phyloP scores from a whole-genome alignment of 1,140 invertebrate species.

The Drosophila pseudoananassae region DNA sequence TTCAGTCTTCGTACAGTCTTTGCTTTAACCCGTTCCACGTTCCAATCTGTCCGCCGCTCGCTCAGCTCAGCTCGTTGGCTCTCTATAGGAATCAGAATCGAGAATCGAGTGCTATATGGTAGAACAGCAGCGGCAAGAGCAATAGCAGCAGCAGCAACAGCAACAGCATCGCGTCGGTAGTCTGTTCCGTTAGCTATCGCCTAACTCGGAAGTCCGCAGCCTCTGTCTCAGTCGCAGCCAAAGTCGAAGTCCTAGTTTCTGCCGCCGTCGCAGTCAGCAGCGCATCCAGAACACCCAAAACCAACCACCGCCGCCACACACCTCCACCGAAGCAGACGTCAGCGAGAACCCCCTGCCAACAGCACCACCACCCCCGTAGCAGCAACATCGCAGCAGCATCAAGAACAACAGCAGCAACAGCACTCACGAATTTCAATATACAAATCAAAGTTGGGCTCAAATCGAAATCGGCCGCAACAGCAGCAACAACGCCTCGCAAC shows the following conservation, averaged over 20 bases:
- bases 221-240: constrained; percentile 50
- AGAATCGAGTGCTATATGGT: constrained; percentile 27
- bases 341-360: constrained; percentile 47
- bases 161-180: constrained; percentile 29
- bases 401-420: constrained; percentile 41
- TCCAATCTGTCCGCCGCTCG: constrained; percentile 84
- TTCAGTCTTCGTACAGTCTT: constrained; percentile 85
- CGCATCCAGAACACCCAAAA: constrained; percentile 50
- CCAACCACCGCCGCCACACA: constrained; percentile 54
- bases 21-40: constrained; percentile 85
- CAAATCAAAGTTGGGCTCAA: constrained; percentile 84
- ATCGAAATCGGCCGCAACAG: constrained; percentile 83
- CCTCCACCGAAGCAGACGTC: constrained; percentile 20
- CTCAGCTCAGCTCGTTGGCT: constrained; percentile 59
- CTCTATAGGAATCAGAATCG: constrained; percentile 65
- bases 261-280: constrained; percentile 11
- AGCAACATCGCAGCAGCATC: constrained; percentile 30
- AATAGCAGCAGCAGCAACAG: constrained; percentile 21
- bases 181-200: constrained; percentile 41
- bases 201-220: constrained; percentile 36
- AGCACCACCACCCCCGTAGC: constrained; percentile 40
- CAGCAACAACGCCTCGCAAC: constrained; percentile 82
- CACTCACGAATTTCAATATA: constrained; percentile 81
- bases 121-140: constrained; percentile 47
- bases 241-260: constrained; percentile 8